These are phyloP conservation scores for Hirtodrosophila cameraria DNA, from an alignment of 2,888 invertebrate genomes.

Conservation along the genomic window DNA sequence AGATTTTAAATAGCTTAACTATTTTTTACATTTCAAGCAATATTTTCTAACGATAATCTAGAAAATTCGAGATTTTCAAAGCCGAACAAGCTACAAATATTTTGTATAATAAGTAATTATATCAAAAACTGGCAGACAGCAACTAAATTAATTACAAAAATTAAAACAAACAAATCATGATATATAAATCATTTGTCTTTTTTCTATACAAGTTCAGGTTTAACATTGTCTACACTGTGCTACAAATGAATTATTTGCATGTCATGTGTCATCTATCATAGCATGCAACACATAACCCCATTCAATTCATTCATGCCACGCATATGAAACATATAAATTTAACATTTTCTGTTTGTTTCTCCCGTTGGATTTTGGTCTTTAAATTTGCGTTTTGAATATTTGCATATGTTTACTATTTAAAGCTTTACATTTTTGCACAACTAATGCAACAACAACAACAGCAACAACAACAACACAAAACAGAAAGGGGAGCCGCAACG, in stretches of 20 bases:
- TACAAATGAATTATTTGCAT: neutral
- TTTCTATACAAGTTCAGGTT: too few species aligned
- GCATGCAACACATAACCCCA: neutral
- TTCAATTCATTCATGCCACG: constrained; percentile 19
- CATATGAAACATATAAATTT: constrained; percentile 13
- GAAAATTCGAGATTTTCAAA: too few species aligned
- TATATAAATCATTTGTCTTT: constrained; percentile 9
- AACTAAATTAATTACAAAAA: too few species aligned
- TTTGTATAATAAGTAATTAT: too few species aligned
- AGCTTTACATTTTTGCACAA: constrained; percentile 68
- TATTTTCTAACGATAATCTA: too few species aligned
- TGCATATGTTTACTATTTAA: constrained; percentile 58
- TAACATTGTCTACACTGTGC: neutral
- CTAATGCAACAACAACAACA: constrained; percentile 26
- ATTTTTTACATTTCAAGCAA: too few species aligned
- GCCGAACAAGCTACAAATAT: too few species aligned
- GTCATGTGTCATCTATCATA: neutral
- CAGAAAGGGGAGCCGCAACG: constrained; percentile 15
- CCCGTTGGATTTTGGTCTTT: constrained; percentile 14
- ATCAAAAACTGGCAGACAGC: too few species aligned
- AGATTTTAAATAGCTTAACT: too few species aligned
- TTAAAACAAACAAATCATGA: too few species aligned
- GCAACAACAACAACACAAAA: constrained; percentile 48
- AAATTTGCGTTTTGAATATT: constrained; percentile 27
- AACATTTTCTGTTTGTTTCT: constrained; percentile 6